Evolutionary conservation across 2,797 vertebrate species (phyloP), one percentile per base, ranked within the genome.

Genomic region (Melanotaenia nigrans): DNA sequence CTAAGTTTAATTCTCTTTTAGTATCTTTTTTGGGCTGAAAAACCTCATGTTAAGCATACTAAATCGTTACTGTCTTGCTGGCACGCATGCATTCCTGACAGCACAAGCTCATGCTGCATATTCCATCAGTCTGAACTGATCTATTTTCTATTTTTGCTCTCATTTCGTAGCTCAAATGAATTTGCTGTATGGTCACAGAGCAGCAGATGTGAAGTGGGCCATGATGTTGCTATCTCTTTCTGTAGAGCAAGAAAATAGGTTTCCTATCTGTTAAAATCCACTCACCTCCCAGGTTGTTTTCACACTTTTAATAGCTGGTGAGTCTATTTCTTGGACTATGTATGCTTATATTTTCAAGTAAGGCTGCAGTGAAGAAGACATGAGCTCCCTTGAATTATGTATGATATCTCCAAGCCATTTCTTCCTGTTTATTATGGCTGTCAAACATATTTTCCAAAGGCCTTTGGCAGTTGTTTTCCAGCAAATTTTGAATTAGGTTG

Each of bases 301-400:
- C 79, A 77, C 77, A 78, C 68, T 64, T 83, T 87, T 88, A 88
- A 84, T 75, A 87, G 69, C 73, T 72, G 73, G 54, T 38, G 67
- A 82, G 65, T 85, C 78, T 78, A 47, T 82, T 83, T 85, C 80
- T 80, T 69, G 58, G 54, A 84, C 71, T 78, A 53, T 77, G 61
- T 81, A 61, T 73, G 61, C 69, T 68, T 55, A 71, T 79, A 81
- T 78, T 78, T 73, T 77, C 77, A 81, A 87, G 88, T 71, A 78
- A 60, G 57, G 70, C 65, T 77, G 78, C 40, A 60, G 73, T 71
- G 74, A 82, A 71, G 71, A 77, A 85, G 75, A 85, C 77, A 81
- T 59, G 79, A 79, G 60, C 66, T 67, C 53, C 62, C 61, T 71
- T 93, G 86, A 92, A 93, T 93, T 87, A 93, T 91, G 78, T 75